Evolutionary conservation across 2,797 vertebrate species (phyloP).

Genomic region (Nannoperca australis): DNA sequence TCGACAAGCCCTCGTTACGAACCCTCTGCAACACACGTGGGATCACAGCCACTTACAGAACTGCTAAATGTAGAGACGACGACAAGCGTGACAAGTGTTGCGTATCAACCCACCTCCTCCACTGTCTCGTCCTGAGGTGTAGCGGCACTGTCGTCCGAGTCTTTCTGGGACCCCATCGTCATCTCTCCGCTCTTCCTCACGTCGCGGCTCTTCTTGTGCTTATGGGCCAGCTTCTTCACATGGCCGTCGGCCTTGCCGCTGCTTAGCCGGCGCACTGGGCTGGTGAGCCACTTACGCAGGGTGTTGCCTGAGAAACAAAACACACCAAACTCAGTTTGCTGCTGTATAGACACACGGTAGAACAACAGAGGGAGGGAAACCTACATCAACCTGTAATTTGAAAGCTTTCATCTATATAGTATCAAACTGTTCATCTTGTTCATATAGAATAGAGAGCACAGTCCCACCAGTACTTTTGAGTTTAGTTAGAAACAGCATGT

Average conservation of each 20-base stretch:
- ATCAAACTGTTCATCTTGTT: not conserved
- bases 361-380: no score
- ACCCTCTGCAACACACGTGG: slow-evolving; percentile 87
- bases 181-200: slow-evolving; percentile 93
- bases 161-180: slow-evolving; percentile 91
- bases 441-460: not conserved
- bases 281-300: slow-evolving; percentile 97
- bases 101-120: slow-evolving; percentile 89
- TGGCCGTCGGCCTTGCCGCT: slow-evolving; percentile 98
- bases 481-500: not conserved
- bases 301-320: slow-evolving; percentile 87
- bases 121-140: slow-evolving; percentile 97
- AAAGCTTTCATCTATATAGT: not conserved
- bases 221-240: slow-evolving; percentile 97
- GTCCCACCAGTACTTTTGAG: not conserved
- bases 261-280: slow-evolving; percentile 96
- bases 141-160: slow-evolving; percentile 96
- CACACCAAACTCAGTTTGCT: not conserved
- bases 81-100: rapidly evolving
- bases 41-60: not conserved
- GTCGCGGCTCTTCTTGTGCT: slow-evolving; percentile 97
- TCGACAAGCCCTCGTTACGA: slow-evolving; percentile 96
- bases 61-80: not conserved
- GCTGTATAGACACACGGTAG: not conserved
- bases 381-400: not conserved